Percentiles rank a stretch among this genome's conserved stretches.
These are phyloP conservation scores for Caerostris extrusa DNA, from an alignment of 1,140 invertebrate genomes.

Conservation along the genomic window DNA sequence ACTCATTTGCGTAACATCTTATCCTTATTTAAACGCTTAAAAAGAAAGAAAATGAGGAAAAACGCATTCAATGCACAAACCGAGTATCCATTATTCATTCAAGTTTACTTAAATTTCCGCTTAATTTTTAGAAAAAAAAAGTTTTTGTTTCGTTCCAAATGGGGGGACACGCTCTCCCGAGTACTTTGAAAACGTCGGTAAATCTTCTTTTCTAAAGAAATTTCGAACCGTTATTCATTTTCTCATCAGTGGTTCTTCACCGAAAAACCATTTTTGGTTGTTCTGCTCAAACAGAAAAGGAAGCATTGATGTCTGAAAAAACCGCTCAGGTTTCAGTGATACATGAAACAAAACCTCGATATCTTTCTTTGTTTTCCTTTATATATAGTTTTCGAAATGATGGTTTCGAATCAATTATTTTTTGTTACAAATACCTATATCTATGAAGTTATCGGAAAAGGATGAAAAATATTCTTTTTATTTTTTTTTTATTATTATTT, in stretches of 20 bases:
- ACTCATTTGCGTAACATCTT: too few species aligned
- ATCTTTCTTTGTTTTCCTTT: slow-evolving; percentile 43
- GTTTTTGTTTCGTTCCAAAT: background rate
- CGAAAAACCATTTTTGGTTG: slow-evolving; percentile 28
- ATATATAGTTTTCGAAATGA: slow-evolving; percentile 30
- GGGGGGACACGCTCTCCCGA: background rate
- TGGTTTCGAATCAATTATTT: slow-evolving; percentile 50
- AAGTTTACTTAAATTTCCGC: slow-evolving; percentile 22
- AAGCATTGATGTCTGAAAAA: slow-evolving; percentile 23
- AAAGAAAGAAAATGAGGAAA: background rate
- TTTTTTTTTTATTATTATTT: too few species aligned
- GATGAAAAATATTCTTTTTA: background rate
- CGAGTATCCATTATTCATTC: background rate
- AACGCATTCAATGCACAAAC: background rate
- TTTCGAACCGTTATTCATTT: slow-evolving; percentile 13
- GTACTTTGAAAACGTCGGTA: background rate
- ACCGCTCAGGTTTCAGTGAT: slow-evolving; percentile 39
- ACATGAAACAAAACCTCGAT: slow-evolving; percentile 61
- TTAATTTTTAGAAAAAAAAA: background rate
- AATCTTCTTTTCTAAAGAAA: background rate
- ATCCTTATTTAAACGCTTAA: too few species aligned
- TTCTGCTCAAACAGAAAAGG: background rate
- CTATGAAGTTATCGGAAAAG: slow-evolving; percentile 58
- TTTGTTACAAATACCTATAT: slow-evolving; percentile 68
- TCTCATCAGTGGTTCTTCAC: slow-evolving; percentile 33